These are phyloP conservation scores for Andrena hattorfiana DNA, from an alignment of 2,888 invertebrate species.

Conservation along the genomic window DNA sequence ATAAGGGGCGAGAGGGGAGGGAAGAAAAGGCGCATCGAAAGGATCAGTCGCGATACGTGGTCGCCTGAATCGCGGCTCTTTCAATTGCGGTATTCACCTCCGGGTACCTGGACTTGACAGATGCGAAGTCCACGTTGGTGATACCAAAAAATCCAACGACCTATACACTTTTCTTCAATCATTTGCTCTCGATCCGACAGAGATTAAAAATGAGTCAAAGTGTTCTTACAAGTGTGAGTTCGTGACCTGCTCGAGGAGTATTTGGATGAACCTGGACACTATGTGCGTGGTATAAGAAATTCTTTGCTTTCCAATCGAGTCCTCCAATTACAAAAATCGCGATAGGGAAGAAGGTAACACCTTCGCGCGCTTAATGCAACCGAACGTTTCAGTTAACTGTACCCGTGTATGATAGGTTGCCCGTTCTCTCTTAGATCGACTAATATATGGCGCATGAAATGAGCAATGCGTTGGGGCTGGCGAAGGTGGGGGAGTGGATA, in stretches of 20 bases:
- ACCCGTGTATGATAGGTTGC: slow-evolving; percentile 55
- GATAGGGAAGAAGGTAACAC: slow-evolving; percentile 36
- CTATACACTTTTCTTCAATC: too few species aligned
- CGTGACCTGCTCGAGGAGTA: too few species aligned
- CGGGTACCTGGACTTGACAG: slow-evolving; percentile 4
- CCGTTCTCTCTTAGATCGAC: slow-evolving; percentile 59
- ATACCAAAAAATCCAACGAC: too few species aligned
- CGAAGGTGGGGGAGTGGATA: slow-evolving; percentile 58
- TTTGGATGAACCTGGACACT: background rate
- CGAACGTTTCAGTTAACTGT: slow-evolving; percentile 54
- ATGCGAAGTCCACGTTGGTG: slow-evolving; percentile 22
- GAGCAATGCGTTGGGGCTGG: slow-evolving; percentile 57
- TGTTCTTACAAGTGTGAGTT: too few species aligned
- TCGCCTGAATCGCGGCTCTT: background rate
- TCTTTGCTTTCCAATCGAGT: background rate
- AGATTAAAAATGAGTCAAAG: too few species aligned
- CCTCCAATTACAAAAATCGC: slow-evolving; percentile 25
- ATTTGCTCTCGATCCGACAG: too few species aligned
- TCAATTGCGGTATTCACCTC: slow-evolving; percentile 1
- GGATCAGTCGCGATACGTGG: slow-evolving; percentile 29
- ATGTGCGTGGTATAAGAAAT: background rate
- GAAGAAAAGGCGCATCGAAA: slow-evolving; percentile 46
- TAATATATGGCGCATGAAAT: slow-evolving; percentile 57
- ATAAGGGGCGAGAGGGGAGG: slow-evolving; percentile 41
- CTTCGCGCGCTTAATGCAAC: slow-evolving; percentile 47